phyloP scores from a whole-genome alignment of 2,797 vertebrate genomes.

The Acropternis orthonyx region DNA sequence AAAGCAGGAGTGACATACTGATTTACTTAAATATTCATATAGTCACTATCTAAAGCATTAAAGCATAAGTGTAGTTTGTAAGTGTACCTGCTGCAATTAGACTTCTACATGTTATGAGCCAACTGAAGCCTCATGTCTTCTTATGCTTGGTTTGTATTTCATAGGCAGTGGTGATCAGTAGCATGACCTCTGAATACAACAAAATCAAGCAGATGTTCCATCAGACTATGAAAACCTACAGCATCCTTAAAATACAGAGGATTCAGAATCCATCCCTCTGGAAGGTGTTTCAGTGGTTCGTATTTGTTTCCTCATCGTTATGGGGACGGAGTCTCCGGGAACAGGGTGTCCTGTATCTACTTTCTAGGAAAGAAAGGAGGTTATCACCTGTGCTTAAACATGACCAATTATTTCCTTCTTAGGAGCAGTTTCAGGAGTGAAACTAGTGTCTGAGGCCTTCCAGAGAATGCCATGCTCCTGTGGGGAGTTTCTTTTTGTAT shows the following conservation, averaged over 20 bases:
- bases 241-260: conserved; percentile 78
- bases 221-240: conserved; percentile 78
- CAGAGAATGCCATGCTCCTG: not conserved
- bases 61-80: not conserved
- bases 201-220: conserved; percentile 75
- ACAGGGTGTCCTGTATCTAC: not conserved
- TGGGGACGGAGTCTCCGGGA: not conserved
- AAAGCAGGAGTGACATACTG: not conserved
- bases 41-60: not conserved
- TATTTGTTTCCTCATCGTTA: conserved; percentile 1
- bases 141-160: conserved; percentile 11
- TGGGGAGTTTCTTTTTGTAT: not conserved
- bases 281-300: conserved; percentile 86
- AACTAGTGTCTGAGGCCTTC: not conserved
- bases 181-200: conserved; percentile 69
- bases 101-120: rapidly evolving
- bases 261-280: conserved; percentile 87
- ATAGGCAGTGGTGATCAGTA: conserved; percentile 62
- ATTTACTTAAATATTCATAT: not conserved
- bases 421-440: not conserved
- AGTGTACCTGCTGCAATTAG: not conserved
- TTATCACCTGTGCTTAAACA: not conserved
- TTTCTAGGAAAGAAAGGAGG: not conserved
- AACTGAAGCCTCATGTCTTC: not conserved
- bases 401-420: not conserved